Evolutionary conservation across 2,797 vertebrate species (phyloP), one percentile per base, ranked within the genome.

Genomic region (Mustela erminea): DNA sequence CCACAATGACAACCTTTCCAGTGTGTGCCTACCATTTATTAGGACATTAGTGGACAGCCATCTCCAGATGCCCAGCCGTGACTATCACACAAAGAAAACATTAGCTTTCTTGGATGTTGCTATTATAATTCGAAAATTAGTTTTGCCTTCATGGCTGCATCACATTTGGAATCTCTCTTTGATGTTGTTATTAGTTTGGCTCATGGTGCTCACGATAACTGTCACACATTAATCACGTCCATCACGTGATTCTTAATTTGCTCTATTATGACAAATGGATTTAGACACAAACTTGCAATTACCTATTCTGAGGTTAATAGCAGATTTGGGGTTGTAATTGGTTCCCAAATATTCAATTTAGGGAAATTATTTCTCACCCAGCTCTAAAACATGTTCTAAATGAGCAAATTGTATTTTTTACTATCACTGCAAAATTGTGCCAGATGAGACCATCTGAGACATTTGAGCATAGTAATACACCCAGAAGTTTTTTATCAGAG

Each of bases 281-380:
- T 97, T 97, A 97, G 96, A 96, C 87, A 94, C 95, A 97, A 97
- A 97, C 91, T 96, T 97, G 95, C 97, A 96, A 97, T 97, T 97
- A 97, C 96, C 95, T 98, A 93, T 97, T 98, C 98, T 96, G 93
- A 96, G 96, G 97, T 98, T 98, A 97, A 96, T 98, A 97, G 94
- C 90, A 92, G 93, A 97, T 95, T 97, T 95, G 82, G 92, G 77
- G 90, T 96, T 97, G 82, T 98, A 98, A 98, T 97, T 97, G 80
- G 93, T 97, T 98, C 90, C 97, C 95, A 98, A 68, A 98, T 98
- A 98, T 97, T 98, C 93, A 98, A 96, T 98, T 97, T 98, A 97
- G 74, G 92, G 78, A 96, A 97, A 97, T 98, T 98, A 97, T 97
- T 98, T 98, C 78, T 98, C 93, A 96, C 90, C 93, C 94, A n/a